Base-by-base conservation (phyloP, 2,888 invertebrate species). In the Cenopis cana region DNA sequence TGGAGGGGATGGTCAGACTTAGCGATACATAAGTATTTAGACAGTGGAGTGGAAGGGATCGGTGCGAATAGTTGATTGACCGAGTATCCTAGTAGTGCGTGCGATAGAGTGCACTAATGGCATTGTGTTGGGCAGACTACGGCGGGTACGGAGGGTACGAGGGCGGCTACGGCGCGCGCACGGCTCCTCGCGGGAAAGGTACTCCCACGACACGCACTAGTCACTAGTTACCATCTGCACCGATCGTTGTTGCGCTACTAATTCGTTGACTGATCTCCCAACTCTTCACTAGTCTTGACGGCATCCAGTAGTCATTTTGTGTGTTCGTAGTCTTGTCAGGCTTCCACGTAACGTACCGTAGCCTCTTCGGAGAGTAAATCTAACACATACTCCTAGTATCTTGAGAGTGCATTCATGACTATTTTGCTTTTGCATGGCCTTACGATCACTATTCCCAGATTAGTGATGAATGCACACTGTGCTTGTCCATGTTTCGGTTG, bases 141-240 rank as follows among this genome's bases (percentile, higher is more conserved):
- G 96, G 96, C 95, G 95, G 96, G 91, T 96, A 96, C 95, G 96
- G 96, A 95, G 96, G 96, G 95, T 97, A 96, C 95, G 96, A 97
- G 94, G 96, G 97, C 95, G 97, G 97, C 95, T 97, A 97, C 91
- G 96, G 96, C 94, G 97, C 96, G 94, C 96, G 97, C 94, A 95
- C 96, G 94, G 95, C 96, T 94, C 96, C 96, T 94, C 96, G 97
- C 95, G 95, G 96, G 94, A 97, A 97, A 97, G 97, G 97, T 97
- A 97, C 94, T 67, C 77, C 77, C 80, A 75, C 77, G 73, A 76
- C 74, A 74, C 74, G 62, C 73, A 62, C 62, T 62, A 52, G 41
- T 49, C 73, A 62, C 62, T 62, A 52, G 41, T 49, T 71, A 56
- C 54, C 54, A 60, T 61, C 61, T 56, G 71, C 71, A 71, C 71